Evolutionary conservation across 2,113 vertebrate genomes (phyloP), one percentile per base, ranked within the genome.

Genomic region (Ictalurus furcatus): DNA sequence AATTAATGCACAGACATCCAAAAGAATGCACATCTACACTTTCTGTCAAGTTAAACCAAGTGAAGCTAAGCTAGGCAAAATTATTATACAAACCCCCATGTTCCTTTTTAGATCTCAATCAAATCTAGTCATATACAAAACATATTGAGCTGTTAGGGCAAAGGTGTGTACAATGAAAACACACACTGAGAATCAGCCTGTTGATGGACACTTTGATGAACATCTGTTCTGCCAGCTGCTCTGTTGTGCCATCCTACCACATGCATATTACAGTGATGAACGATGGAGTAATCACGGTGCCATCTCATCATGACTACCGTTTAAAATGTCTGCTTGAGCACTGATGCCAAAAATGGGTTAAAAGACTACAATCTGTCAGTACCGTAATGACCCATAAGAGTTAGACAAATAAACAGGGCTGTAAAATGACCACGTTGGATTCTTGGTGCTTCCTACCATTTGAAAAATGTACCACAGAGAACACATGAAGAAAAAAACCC

Each of bases 371-470:
- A 61, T 86, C 83, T 82, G 58, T 86, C 88, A 90, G 86, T 87
- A 84, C 80, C 40, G 84, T 90, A 91, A 92, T 90, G 87, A 90
- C 81, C 74, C 16, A 86, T 90, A 89, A 91, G 85, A 73, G 76
- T 88, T 93, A 92, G 92, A 92, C 91, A 95, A 94, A 93, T 94
- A 94, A 95, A 95, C 94, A 94, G 92, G 91, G 92, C 92, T 93
- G 87, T 90, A 90, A 56, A 91, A 89, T 91, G 91, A 93, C 91
- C 90, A 59, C 87, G 93, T 95, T 93, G 90, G 91, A 90, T 91
- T 90, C 89, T 90, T 58, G 88, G 90, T 90, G 93, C 92, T 91
- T 93, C 87, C 88, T 73, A 74, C 84, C 74, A 28, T 86, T 90
- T 89, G 89, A 90, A 78, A 88, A 82, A 90, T 86, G 69, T 85